These are phyloP conservation scores for Protomyctophum bolini DNA, from an alignment of 2,113 vertebrate genomes.

Conservation along the genomic window DNA sequence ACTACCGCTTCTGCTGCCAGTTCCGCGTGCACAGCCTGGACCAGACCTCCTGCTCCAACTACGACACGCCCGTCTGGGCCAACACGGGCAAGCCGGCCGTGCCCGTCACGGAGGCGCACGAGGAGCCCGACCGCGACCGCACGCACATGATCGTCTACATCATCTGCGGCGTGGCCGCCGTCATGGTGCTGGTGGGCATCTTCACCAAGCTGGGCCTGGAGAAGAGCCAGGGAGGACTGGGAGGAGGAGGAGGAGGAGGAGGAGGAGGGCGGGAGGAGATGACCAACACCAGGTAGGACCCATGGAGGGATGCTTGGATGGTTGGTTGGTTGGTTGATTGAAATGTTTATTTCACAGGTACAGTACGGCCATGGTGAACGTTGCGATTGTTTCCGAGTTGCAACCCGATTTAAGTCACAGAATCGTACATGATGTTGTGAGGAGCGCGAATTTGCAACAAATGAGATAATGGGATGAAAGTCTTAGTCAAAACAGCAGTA, in stretches of 20 bases:
- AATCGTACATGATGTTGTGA: too few relatives aligned
- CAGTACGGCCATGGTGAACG: too few relatives aligned
- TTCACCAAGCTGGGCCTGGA: conserved; percentile 92
- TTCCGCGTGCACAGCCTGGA: conserved; percentile 90
- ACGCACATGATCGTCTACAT: conserved; percentile 96
- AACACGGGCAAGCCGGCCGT: conserved; percentile 83
- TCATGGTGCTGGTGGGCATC: conserved; percentile 93
- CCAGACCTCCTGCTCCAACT: conserved; percentile 91
- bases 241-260: conserved; percentile 25
- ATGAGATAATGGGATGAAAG: too few relatives aligned
- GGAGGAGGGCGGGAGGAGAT: conserved; percentile 80
- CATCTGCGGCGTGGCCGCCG: conserved; percentile 92
- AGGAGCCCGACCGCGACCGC: conserved; percentile 85
- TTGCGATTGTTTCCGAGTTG: too few relatives aligned
- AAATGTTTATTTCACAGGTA: too few relatives aligned
- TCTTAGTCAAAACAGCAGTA: too few relatives aligned
- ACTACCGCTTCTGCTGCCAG: conserved; percentile 97
- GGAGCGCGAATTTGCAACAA: too few relatives aligned
- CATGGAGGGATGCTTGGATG: too few relatives aligned
- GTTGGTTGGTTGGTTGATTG: too few relatives aligned
- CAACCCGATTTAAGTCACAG: too few relatives aligned
- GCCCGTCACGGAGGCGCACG: conserved; percentile 81
- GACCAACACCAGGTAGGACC: conserved; percentile 88
- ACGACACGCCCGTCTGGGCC: conserved; percentile 91
- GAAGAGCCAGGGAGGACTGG: conserved; percentile 81